These are phyloP conservation scores for Stenoptilia bipunctidactyla DNA, from an alignment of 2,888 invertebrate genomes.

Conservation along the genomic window DNA sequence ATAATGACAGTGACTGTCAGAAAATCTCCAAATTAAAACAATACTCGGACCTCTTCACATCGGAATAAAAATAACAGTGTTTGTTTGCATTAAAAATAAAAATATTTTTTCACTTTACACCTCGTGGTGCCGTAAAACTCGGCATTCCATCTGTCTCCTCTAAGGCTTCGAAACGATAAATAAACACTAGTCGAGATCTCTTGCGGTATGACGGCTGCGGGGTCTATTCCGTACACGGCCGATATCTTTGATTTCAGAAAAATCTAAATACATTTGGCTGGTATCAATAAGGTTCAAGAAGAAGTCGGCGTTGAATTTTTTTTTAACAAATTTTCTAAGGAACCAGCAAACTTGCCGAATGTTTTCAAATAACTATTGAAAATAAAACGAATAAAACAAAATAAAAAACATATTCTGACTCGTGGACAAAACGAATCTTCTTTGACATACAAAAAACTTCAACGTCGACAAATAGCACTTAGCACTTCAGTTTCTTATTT, in stretches of 20 bases:
- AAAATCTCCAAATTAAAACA: background rate
- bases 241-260: conserved; percentile 21
- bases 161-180: conserved; percentile 67
- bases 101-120: conserved; percentile 50
- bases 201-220: conserved; percentile 30
- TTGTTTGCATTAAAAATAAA: conserved; percentile 48
- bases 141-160: conserved; percentile 65
- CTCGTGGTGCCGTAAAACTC: conserved; percentile 55
- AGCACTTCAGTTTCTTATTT: no score
- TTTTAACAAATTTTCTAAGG: no score
- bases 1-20: background rate
- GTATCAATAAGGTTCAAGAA: no score
- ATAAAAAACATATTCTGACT: no score
- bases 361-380: no score
- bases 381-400: no score
- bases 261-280: no score
- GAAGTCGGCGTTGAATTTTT: no score
- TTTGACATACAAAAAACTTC: no score
- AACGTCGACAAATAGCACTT: no score
- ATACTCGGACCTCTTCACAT: background rate
- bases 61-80: conserved; percentile 12
- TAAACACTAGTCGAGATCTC: conserved; percentile 59
- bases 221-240: conserved; percentile 31
- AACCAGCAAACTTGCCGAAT: no score
- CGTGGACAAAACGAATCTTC: no score